These are phyloP conservation scores for Girardia tigrina DNA, from an alignment of 2,888 invertebrate species.

Conservation along the genomic window DNA sequence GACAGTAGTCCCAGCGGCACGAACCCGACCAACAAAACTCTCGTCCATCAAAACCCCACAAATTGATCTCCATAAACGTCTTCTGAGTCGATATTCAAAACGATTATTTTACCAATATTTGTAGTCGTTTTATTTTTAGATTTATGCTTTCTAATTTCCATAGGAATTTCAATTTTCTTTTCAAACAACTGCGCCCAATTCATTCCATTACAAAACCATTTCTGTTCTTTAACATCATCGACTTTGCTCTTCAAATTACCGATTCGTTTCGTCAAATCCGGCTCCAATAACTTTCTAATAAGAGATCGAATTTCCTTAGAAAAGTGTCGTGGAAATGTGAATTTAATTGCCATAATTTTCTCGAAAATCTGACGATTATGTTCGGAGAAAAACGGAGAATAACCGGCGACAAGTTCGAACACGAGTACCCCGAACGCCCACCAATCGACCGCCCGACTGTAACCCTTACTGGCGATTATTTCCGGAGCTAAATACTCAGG, in stretches of 20 bases:
- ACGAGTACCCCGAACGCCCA: slow-evolving; percentile 33
- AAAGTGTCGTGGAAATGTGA: slow-evolving; percentile 29
- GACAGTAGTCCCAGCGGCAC: too few relatives aligned
- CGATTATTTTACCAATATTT: not conserved
- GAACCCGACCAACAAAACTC: not conserved
- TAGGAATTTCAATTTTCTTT: not conserved
- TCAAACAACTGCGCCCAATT: not conserved
- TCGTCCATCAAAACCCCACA: not conserved
- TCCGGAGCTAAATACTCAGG: slow-evolving; percentile 36
- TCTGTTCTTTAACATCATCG: slow-evolving; percentile 32
- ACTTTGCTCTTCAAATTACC: slow-evolving; percentile 34
- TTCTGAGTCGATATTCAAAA: not conserved
- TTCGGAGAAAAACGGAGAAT: slow-evolving; percentile 26
- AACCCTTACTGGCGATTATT: slow-evolving; percentile 35
- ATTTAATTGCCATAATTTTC: slow-evolving; percentile 27
- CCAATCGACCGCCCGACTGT: slow-evolving; percentile 34
- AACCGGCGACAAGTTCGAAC: slow-evolving; percentile 26
- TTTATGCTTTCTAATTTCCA: not conserved
- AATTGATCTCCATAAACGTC: not conserved
- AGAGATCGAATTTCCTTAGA: slow-evolving; percentile 32
- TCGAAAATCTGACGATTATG: slow-evolving; percentile 35
- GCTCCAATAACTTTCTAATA: slow-evolving; percentile 31
- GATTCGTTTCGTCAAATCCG: slow-evolving; percentile 31
- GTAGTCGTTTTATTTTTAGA: not conserved
- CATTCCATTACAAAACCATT: not conserved